Evolutionary conservation across 1,140 invertebrate genomes (phyloP), one percentile per base, ranked within the genome.

Genomic region (Dendrolimus punctatus): DNA sequence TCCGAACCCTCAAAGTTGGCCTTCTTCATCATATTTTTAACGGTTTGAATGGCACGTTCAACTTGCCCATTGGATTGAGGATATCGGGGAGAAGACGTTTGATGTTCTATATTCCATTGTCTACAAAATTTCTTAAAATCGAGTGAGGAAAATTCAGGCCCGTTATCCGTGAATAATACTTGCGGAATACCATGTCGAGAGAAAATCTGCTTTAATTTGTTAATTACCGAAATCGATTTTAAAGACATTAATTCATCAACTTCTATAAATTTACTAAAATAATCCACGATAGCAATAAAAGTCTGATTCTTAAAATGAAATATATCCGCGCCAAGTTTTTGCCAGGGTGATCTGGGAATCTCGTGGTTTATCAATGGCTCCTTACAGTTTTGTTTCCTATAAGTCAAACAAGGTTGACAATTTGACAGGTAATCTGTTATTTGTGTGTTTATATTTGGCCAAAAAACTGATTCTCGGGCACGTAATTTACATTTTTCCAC

Each of bases 51-150:
- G 4, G 65, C 10, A 44, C 67, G 46, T 64, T 88, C 85, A 8
- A 72, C 74, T 48, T 82, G 68, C 0, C 87, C 86, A 62, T 88
- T 88, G 6, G 75, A 75, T 57, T 80, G 78, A 7, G 78, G 63
- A 66, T 86, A 79, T n/a, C 66, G 60, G 49, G 85, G 72, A 59
- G 72, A 73, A 23, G 71, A 72, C 36, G 68, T 74, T 49, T 68
- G 50, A 39, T 83, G 73, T 37, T 66, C 41, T 56, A 87, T 80
- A 6, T 73, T 66, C 72, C 84, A 87, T 49, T 71, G 44, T 49
- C 44, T 63, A 40, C 73, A 53, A 65, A 89, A 89, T 2, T 55
- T 40, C 59, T 55, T 48, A 60, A 89, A 88, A 61, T 84, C 69
- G 46, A 61, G 44, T 6, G 72, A 80, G 6, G 64, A 70, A 58